Evolutionary conservation across 1,140 invertebrate species (phyloP).

Genomic region (Sinonovacula constricta): DNA sequence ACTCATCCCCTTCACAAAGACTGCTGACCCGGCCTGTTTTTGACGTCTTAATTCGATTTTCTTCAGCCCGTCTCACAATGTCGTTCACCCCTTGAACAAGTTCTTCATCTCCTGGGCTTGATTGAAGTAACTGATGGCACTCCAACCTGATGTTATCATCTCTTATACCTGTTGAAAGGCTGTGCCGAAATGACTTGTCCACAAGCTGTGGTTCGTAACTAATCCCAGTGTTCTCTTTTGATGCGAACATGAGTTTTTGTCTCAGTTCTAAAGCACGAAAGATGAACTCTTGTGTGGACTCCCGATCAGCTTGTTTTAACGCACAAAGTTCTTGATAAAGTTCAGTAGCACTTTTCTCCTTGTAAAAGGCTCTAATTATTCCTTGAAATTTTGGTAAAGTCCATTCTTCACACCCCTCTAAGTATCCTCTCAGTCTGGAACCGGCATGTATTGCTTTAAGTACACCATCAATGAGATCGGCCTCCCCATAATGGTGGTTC

Average conservation of each 20-base stretch:
- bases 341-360: slow-evolving; percentile 2
- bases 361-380: slow-evolving; percentile 3
- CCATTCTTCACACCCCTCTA: not conserved
- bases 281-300: slow-evolving; percentile 1
- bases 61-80: not conserved
- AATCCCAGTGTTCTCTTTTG: not conserved
- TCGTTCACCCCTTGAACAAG: not conserved
- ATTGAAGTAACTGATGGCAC: not conserved
- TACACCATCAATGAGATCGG: not conserved
- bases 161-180: not conserved
- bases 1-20: not conserved
- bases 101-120: not conserved
- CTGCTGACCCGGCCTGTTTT: not conserved
- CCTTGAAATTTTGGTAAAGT: not conserved
- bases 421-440: not conserved
- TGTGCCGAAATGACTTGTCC: slow-evolving; percentile 1
- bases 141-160: not conserved
- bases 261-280: not conserved
- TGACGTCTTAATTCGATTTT: not conserved
- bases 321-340: slow-evolving; percentile 6
- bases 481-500: no score
- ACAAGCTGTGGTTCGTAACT: not conserved
- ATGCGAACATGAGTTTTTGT: not conserved
- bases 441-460: not conserved
- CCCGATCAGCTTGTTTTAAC: not conserved